phyloP scores from a whole-genome alignment of 2,888 invertebrate genomes.

The Eupithecia dodoneata region DNA sequence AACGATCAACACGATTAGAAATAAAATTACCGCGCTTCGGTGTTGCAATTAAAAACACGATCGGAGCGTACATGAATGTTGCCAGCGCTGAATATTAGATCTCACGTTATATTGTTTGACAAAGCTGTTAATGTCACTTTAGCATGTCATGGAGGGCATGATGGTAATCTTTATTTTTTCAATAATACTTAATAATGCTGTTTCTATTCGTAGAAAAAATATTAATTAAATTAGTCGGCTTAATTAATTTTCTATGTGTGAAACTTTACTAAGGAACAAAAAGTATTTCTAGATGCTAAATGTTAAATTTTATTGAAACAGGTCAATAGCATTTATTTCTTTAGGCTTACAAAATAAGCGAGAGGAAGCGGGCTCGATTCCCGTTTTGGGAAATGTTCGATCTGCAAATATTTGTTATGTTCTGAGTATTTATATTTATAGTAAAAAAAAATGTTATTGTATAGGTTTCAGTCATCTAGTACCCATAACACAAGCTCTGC shows the following conservation, averaged over 20 bases:
- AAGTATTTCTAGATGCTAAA: too few relatives aligned
- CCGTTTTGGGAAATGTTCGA: too few relatives aligned
- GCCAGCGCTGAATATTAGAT: slow-evolving; percentile 73
- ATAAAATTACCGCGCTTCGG: slow-evolving; percentile 51
- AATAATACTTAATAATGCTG: slow-evolving; percentile 40
- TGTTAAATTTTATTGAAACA: too few relatives aligned
- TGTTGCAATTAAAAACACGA: slow-evolving; percentile 72
- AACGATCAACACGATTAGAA: slow-evolving; percentile 41
- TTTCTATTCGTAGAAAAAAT: slow-evolving; percentile 17
- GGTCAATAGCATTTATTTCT: too few relatives aligned
- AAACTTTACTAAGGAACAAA: not conserved
- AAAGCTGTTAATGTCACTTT: slow-evolving; percentile 80
- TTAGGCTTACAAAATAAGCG: too few relatives aligned
- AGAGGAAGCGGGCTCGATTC: too few relatives aligned
- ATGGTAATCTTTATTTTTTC: slow-evolving; percentile 59
- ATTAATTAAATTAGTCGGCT: slow-evolving; percentile 10
- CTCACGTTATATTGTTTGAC: slow-evolving; percentile 74
- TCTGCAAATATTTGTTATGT: too few relatives aligned
- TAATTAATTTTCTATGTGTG: not conserved
- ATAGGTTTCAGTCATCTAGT: too few relatives aligned
- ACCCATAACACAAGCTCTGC: too few relatives aligned
- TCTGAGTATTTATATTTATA: too few relatives aligned
- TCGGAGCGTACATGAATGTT: slow-evolving; percentile 59
- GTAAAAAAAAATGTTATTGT: too few relatives aligned
- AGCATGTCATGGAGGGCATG: slow-evolving; percentile 72